phyloP scores from a whole-genome alignment of 1,140 invertebrate genomes.

The Zaprionus camerounensis region DNA sequence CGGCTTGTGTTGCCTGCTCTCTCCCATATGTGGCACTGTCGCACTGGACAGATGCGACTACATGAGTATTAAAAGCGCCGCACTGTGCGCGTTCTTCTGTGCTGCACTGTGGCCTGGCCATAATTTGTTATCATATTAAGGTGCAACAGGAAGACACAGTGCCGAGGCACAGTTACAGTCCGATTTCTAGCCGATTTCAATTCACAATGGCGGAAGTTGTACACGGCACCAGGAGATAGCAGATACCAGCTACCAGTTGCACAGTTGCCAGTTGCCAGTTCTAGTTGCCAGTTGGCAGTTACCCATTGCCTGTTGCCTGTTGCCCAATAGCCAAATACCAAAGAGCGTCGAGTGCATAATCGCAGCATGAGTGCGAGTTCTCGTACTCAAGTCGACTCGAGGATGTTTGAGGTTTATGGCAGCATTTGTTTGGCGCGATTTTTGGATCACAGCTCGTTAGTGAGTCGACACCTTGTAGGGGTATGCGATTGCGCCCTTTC shows the following conservation, averaged over 20 bases:
- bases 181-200: conserved; percentile 39
- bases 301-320: background rate
- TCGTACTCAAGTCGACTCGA: background rate
- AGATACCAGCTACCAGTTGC: background rate
- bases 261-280: background rate
- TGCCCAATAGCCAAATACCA: background rate
- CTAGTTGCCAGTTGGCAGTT: conserved; percentile 7
- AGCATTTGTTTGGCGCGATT: conserved; percentile 68
- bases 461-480: conserved; percentile 78
- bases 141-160: conserved; percentile 68
- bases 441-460: conserved; percentile 73
- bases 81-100: conserved; percentile 41
- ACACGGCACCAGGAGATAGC: conserved; percentile 5
- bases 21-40: conserved; percentile 52
- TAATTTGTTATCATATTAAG: conserved; percentile 82
- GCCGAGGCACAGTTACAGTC: conserved; percentile 42
- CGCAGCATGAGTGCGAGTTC: conserved; percentile 9
- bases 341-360: conserved; percentile 37
- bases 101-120: conserved; percentile 54
- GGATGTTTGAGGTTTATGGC: conserved; percentile 73
- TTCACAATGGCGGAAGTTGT: conserved; percentile 52
- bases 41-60: conserved; percentile 32
- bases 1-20: conserved; percentile 41
- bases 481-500: conserved; percentile 74
- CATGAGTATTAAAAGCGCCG: conserved; percentile 74